Base-by-base conservation (phyloP, 2,113 vertebrate genomes). In the Lagopus muta region DNA sequence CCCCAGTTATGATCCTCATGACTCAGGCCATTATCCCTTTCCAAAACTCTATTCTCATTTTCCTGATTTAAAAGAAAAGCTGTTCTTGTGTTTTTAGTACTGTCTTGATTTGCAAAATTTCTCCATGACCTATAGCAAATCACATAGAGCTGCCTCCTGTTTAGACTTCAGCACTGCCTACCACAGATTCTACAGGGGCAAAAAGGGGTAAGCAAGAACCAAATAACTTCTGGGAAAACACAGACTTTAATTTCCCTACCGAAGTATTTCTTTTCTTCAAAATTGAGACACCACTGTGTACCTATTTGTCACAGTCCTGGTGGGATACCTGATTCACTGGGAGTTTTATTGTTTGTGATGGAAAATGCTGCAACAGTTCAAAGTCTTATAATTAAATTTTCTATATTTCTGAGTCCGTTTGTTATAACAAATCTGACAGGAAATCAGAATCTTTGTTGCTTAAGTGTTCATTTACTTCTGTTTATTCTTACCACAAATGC, bases 391-490 rank as follows among this genome's bases (percentile, higher is more conserved):
- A 94, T 96, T 94, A 95, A 82, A 67, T 95, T 93, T 94, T 80
- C 65, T 93, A 15, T 92, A 95, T 86, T 85, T 81, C 76, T 92
- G 72, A 95, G 71, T 83, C 54, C 0, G 0, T 88, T 95, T 84
- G 12, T 94, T 95, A 74, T 76, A 93, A 93, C 32, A 92, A 76
- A 95, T 73, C 71, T 96, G 96, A 91, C 94, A 96, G 92, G 40
- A 96, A 97, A 94, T 90, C 71, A 54, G 57, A 79, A 86, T 91
- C 92, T 92, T 94, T 95, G 65, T 88, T 94, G 80, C 84, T 94
- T 95, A 96, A 96, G 66, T 91, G 89, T 96, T 96, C 89, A 91
- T 91, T 96, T 96, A 91, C 77, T 95, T 66, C 91, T 91, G 70
- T 81, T 97, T 94, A 95, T 92, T 82, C 82, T 92, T 81, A 82